These are phyloP conservation scores for Ophion slaviceki DNA, from an alignment of 2,888 invertebrate species.

Conservation along the genomic window DNA sequence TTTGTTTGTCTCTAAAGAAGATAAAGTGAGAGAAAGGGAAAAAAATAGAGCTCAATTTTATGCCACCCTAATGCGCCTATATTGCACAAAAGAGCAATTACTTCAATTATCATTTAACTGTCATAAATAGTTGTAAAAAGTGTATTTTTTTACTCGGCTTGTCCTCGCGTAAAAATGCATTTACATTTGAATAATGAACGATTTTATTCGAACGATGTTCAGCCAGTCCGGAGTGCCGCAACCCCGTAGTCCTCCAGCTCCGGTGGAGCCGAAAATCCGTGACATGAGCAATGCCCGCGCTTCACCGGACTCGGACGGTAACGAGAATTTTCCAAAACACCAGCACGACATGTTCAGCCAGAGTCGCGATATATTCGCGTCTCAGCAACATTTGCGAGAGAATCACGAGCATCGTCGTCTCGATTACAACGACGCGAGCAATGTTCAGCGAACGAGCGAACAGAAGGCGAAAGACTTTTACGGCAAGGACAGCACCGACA, in stretches of 20 bases:
- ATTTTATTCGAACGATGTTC: neutral
- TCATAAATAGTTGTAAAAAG: neutral
- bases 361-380: conserved; percentile 79
- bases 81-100: neutral
- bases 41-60: too few relatives aligned
- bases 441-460: conserved; percentile 69
- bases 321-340: conserved; percentile 80
- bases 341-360: conserved; percentile 82
- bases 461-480: conserved; percentile 77
- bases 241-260: conserved; percentile 88
- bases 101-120: too few relatives aligned
- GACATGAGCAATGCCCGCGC: conserved; percentile 74
- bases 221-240: conserved; percentile 85
- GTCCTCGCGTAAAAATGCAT: neutral
- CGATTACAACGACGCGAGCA: conserved; percentile 71
- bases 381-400: conserved; percentile 79
- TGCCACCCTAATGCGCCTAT: too few relatives aligned
- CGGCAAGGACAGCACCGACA: conserved; percentile 79
- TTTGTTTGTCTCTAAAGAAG: too few relatives aligned
- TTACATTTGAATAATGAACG: neutral
- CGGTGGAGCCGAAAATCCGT: conserved; percentile 86
- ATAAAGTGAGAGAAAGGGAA: too few relatives aligned
- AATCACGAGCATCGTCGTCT: conserved; percentile 76
- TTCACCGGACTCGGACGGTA: conserved; percentile 81
- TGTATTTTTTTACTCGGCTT: neutral